phyloP scores from a whole-genome alignment of 1,140 invertebrate genomes.

The Dinothrombium tinctorium region DNA sequence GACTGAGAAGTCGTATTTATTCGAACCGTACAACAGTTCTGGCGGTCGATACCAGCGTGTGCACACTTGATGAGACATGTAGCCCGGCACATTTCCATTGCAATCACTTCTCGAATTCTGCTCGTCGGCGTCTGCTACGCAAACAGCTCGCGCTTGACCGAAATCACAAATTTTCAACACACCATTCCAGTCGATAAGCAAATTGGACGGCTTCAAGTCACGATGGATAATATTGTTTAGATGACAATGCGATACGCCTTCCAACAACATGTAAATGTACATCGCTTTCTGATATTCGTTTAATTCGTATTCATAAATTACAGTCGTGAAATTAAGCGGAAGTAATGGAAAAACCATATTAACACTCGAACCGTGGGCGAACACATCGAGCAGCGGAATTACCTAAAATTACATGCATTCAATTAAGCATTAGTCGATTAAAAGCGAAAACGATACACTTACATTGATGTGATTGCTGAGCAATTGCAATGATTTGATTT shows the following conservation, averaged over 20 bases:
- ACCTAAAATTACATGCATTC: slow-evolving; percentile 33
- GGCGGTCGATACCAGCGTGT: slow-evolving; percentile 83
- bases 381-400: slow-evolving; percentile 65
- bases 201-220: slow-evolving; percentile 91
- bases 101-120: slow-evolving; percentile 17
- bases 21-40: slow-evolving; percentile 75
- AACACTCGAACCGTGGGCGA: slow-evolving; percentile 60
- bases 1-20: slow-evolving; percentile 48
- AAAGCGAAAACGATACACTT: slow-evolving; percentile 21
- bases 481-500: slow-evolving; percentile 76
- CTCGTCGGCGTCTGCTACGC: slow-evolving; percentile 8
- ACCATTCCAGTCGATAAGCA: slow-evolving; percentile 61
- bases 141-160: slow-evolving; percentile 60
- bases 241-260: slow-evolving; percentile 72
- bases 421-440: slow-evolving; percentile 1
- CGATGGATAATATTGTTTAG: slow-evolving; percentile 74
- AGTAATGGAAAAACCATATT: slow-evolving; percentile 46
- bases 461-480: slow-evolving; percentile 61
- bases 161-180: slow-evolving; percentile 75
- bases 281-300: slow-evolving; percentile 50
- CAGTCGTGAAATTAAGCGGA: slow-evolving; percentile 23
- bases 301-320: slow-evolving; percentile 51
- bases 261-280: slow-evolving; percentile 72
- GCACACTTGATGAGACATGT: slow-evolving; percentile 34
- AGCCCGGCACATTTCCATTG: slow-evolving; percentile 33